Conservation (phyloP, 2,888 invertebrate species). For the Epirrita christyi region DNA sequence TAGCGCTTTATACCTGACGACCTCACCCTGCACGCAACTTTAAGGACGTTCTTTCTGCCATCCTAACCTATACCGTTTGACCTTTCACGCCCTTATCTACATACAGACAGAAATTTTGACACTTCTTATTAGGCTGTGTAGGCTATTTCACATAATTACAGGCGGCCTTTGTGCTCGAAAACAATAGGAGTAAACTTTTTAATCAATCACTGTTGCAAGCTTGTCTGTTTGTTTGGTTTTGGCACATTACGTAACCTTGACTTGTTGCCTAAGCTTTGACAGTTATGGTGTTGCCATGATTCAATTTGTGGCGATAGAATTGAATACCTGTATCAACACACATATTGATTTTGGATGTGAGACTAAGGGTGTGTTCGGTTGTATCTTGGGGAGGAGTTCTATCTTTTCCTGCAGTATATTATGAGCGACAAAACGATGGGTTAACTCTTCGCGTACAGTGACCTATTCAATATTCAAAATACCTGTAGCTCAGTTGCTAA, state of each 20-base stretch:
- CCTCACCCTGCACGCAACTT: constrained; percentile 7
- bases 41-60: constrained; percentile 11
- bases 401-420: neutral
- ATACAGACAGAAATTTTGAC: constrained; percentile 41
- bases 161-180: constrained; percentile 59
- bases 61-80: constrained; percentile 20
- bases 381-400: neutral
- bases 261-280: constrained; percentile 47
- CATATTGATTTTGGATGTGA: neutral
- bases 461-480: neutral
- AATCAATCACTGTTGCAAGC: constrained; percentile 68
- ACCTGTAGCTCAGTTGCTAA: neutral
- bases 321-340: neutral
- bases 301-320: constrained; percentile 2
- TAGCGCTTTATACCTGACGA: constrained; percentile 6
- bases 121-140: constrained; percentile 49
- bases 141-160: constrained; percentile 65
- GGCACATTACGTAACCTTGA: constrained; percentile 39
- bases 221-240: constrained; percentile 51
- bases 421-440: neutral
- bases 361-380: neutral
- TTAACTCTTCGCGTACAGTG: neutral
- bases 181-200: constrained; percentile 75
- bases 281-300: constrained; percentile 14
- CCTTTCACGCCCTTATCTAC: constrained; percentile 39